phyloP scores from a whole-genome alignment of 1,140 invertebrate species.

The Drosophila bocqueti region DNA sequence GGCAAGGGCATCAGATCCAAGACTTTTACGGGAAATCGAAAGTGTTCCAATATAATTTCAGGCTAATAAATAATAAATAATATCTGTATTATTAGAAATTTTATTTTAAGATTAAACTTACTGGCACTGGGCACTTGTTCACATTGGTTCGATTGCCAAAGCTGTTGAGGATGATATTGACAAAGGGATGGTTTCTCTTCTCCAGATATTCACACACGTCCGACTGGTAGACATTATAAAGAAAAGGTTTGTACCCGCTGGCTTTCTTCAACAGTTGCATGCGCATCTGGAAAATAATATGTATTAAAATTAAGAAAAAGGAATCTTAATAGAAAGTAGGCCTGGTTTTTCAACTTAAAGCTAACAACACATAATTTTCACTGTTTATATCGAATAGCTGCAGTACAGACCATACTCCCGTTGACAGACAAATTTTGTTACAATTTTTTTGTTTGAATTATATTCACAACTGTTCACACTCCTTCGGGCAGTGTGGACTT shows the following conservation, averaged over 20 bases:
- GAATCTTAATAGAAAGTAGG: background rate
- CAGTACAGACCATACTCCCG: background rate
- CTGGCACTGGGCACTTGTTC: conserved; percentile 60
- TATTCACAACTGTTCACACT: background rate
- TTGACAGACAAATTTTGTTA: background rate
- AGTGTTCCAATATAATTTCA: conserved; percentile 58
- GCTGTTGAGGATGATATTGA: conserved; percentile 69
- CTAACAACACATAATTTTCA: background rate
- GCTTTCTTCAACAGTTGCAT: conserved; percentile 70
- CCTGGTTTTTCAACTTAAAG: background rate
- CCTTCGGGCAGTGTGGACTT: background rate
- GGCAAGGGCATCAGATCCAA: conserved; percentile 62
- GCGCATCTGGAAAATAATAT: conserved; percentile 54
- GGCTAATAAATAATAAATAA: conserved; percentile 9
- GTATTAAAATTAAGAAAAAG: background rate
- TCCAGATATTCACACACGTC: conserved; percentile 72
- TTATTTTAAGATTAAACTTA: conserved; percentile 8
- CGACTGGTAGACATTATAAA: conserved; percentile 61
- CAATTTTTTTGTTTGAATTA: background rate
- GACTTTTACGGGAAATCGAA: conserved; percentile 63
- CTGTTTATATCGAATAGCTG: background rate
- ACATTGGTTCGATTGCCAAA: conserved; percentile 63
- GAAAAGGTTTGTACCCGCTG: conserved; percentile 73
- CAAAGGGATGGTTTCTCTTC: conserved; percentile 72
- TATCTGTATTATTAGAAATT: no score